Evolutionary conservation across 2,113 vertebrate species (phyloP).

Genomic region (Psilopogon haemacephalus): DNA sequence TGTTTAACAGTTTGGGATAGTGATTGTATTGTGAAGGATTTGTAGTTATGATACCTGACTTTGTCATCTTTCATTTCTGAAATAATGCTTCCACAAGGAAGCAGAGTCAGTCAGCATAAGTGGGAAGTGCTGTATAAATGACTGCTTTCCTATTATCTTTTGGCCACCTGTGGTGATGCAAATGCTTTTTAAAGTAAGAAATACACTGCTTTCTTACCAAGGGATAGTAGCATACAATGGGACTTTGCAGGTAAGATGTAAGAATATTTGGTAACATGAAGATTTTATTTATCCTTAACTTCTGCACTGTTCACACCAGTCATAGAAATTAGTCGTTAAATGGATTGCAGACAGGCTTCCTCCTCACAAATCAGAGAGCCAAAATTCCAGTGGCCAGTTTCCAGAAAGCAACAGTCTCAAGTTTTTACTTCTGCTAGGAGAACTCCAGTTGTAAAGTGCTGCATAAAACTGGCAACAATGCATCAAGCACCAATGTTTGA

Average conservation of each 20-base stretch:
- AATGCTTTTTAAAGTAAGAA: not conserved
- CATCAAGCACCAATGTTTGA: not conserved
- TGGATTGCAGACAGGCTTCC: not conserved
- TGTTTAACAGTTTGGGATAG: not conserved
- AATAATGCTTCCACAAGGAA: not conserved
- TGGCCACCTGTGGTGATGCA: not conserved
- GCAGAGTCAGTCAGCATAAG: not conserved
- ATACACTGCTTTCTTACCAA: not conserved
- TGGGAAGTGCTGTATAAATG: not conserved
- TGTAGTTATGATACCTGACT: not conserved
- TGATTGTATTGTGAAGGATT: not conserved
- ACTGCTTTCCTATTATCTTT: not conserved
- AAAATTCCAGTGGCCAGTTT: not conserved
- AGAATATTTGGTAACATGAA: not conserved
- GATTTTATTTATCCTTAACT: not conserved
- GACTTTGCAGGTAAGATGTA: not conserved
- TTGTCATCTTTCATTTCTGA: not conserved
- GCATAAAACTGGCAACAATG: not conserved
- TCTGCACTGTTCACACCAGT: not conserved
- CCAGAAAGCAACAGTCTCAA: not conserved
- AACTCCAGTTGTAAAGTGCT: not conserved
- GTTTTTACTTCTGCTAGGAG: not conserved
- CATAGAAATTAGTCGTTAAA: not conserved
- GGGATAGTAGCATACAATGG: not conserved
- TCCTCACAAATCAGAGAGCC: not conserved